These are phyloP conservation scores for Corella eumyota DNA, from an alignment of 23 tunicate genomes.

Conservation along the genomic window DNA sequence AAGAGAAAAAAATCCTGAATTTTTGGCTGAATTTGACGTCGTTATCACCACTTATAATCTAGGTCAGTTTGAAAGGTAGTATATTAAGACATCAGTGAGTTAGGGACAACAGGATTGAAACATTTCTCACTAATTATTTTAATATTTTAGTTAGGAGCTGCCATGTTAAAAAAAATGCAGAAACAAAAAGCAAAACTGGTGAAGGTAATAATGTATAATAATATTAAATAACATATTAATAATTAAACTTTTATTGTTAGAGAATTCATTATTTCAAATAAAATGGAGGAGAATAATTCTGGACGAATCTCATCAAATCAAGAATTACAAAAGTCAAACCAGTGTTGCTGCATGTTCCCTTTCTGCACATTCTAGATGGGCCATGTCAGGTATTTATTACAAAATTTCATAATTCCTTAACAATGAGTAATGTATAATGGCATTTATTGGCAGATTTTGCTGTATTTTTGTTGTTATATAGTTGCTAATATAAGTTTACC, in stretches of 20 bases:
- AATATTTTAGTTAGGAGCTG: too few relatives aligned
- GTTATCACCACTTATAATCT: conserved; percentile 88
- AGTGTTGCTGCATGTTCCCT: conserved; percentile 58
- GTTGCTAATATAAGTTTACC: too few relatives aligned
- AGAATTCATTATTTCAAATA: conserved; percentile 43
- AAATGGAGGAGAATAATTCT: conserved; percentile 72
- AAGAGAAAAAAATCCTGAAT: conserved; percentile 53
- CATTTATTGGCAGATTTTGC: too few relatives aligned
- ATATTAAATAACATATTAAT: background rate
- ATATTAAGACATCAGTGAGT: too few relatives aligned
- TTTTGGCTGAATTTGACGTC: conserved; percentile 65
- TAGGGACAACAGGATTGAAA: too few relatives aligned
- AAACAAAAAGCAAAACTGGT: background rate
- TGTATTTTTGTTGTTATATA: too few relatives aligned
- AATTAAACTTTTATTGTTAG: conserved; percentile 3
- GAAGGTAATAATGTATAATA: background rate
- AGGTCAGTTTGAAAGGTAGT: conserved; percentile 27
- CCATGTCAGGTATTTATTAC: conserved; percentile 62
- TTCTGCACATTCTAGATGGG: conserved; percentile 64
- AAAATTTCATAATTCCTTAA: too few relatives aligned
- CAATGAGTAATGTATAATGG: background rate
- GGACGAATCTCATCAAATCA: conserved; percentile 91
- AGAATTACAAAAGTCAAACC: conserved; percentile 52
- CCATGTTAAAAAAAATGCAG: too few relatives aligned
- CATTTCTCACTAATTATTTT: too few relatives aligned